Evolutionary conservation across 2,888 invertebrate species (phyloP).

Genomic region (Bombylius discolor): DNA sequence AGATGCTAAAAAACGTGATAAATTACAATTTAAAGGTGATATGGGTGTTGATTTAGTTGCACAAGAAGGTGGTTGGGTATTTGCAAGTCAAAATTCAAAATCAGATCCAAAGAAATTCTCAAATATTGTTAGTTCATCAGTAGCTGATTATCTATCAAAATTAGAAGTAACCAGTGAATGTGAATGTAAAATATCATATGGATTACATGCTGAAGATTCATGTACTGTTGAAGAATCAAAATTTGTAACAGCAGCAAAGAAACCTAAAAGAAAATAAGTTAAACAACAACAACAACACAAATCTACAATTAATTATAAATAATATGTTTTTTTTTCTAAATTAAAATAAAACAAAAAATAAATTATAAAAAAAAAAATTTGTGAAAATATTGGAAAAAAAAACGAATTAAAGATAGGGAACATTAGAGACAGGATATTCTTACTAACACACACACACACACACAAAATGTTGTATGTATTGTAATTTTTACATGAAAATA

Average conservation of each 20-base stretch:
- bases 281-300: too few species aligned
- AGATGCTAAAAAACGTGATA: conserved; percentile 42
- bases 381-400: too few species aligned
- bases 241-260: conserved; percentile 22
- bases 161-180: conserved; percentile 31
- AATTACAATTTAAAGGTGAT: conserved; percentile 43
- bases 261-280: not conserved
- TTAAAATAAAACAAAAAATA: too few species aligned
- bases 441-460: too few species aligned
- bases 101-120: conserved; percentile 26
- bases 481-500: too few species aligned
- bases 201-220: conserved; percentile 28
- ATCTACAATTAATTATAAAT: too few species aligned
- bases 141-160: conserved; percentile 33
- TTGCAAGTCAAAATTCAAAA: conserved; percentile 24
- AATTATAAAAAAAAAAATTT: too few species aligned
- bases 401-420: too few species aligned
- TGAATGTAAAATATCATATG: conserved; percentile 22
- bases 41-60: conserved; percentile 55
- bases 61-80: conserved; percentile 33
- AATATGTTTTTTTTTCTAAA: too few species aligned
- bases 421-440: too few species aligned
- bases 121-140: conserved; percentile 24
- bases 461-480: too few species aligned
- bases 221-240: conserved; percentile 26